Conservation (phyloP, 2,888 invertebrate genomes). For the Eudasyphora cyanicolor region DNA sequence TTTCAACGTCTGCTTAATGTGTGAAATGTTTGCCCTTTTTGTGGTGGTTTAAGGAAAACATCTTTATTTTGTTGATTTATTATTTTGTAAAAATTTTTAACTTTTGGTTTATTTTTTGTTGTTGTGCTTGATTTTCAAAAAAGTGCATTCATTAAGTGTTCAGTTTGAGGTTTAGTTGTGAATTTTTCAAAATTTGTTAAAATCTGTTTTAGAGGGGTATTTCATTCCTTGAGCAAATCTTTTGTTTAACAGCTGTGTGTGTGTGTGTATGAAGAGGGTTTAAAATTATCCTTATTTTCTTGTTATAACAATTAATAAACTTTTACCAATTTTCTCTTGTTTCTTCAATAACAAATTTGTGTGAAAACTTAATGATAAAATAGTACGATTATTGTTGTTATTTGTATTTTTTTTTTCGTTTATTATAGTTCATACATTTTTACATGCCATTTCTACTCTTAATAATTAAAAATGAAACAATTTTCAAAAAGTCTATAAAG, state of each 20-base stretch:
- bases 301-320: conserved; percentile 42
- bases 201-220: conserved; percentile 4
- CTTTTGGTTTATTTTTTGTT: conserved; percentile 10
- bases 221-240: conserved; percentile 47
- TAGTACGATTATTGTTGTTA: no score
- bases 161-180: background rate
- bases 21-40: conserved; percentile 11
- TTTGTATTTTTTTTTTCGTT: background rate
- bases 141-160: conserved; percentile 31
- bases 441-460: no score
- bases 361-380: conserved; percentile 24
- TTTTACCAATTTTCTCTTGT: conserved; percentile 30
- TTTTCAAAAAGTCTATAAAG: background rate
- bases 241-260: conserved; percentile 12
- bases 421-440: background rate
- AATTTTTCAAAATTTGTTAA: conserved; percentile 16
- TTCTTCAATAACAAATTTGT: conserved; percentile 10
- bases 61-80: conserved; percentile 2
- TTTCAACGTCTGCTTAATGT: conserved; percentile 11
- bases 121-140: conserved; percentile 48
- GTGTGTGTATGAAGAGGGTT: background rate
- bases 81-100: conserved; percentile 3
- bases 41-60: background rate
- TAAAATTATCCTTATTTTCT: conserved; percentile 10
- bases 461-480: background rate